A percentile compares a stretch with the other conserved stretches of the same genome.
phyloP scores from a whole-genome alignment of 2,113 vertebrate species.

The Rhinolophus sinicus region DNA sequence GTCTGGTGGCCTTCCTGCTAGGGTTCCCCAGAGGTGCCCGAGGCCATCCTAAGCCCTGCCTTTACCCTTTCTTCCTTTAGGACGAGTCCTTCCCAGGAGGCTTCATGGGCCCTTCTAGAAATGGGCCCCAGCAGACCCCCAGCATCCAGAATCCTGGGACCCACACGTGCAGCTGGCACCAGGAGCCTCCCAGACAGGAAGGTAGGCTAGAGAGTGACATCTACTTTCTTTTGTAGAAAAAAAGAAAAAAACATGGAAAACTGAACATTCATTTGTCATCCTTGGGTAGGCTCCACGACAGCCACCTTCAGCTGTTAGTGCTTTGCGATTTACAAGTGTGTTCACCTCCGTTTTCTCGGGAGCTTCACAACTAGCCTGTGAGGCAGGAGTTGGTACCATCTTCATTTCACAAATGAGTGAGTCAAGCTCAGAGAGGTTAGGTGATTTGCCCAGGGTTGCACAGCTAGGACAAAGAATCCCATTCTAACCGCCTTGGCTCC shows the following conservation, averaged over 20 bases:
- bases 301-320: not conserved
- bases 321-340: fast-evolving
- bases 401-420: not conserved
- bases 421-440: not conserved
- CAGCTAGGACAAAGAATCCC: not conserved
- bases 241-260: not conserved
- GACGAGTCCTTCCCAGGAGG: not conserved
- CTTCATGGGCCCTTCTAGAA: not conserved
- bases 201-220: not conserved
- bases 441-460: not conserved
- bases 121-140: too few species aligned
- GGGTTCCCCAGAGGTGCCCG: not conserved
- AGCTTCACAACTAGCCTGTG: not conserved
- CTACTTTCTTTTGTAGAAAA: not conserved
- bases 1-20: not conserved
- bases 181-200: not conserved
- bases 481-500: not conserved
- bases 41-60: not conserved
- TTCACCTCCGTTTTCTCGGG: not conserved
- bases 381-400: not conserved
- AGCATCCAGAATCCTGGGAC: not conserved
- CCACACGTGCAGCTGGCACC: fast-evolving
- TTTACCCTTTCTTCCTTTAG: not conserved
- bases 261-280: fast-evolving
- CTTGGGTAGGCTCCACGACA: fast-evolving